These are phyloP conservation scores for Tyto alba DNA, from an alignment of 2,113 vertebrate species.

Conservation along the genomic window DNA sequence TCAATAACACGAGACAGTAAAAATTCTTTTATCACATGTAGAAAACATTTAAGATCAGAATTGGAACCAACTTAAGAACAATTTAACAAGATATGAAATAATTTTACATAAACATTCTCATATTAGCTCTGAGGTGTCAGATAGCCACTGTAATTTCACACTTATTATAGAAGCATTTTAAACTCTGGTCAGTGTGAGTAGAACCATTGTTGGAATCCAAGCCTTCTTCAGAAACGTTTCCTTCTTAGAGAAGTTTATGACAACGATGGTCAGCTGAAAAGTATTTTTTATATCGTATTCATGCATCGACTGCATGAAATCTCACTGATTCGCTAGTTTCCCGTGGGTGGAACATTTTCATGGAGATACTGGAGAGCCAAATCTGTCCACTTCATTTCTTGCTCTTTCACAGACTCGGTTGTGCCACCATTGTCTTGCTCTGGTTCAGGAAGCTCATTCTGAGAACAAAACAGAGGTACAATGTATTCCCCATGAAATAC, in stretches of 20 bases:
- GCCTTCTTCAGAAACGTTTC: background rate
- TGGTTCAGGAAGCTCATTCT: slow-evolving; percentile 96
- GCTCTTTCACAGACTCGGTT: slow-evolving; percentile 95
- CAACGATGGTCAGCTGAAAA: background rate
- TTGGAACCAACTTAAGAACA: background rate
- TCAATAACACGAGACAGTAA: background rate
- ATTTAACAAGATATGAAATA: background rate
- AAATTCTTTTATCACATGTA: background rate
- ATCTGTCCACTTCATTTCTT: slow-evolving; percentile 99
- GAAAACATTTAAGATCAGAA: slow-evolving; percentile 1
- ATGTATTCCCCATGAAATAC: background rate
- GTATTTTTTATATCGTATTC: background rate
- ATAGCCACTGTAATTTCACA: background rate
- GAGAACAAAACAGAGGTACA: slow-evolving; percentile 19
- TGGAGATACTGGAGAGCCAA: slow-evolving; percentile 92
- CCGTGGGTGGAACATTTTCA: slow-evolving; percentile 86
- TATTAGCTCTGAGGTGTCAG: background rate
- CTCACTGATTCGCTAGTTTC: slow-evolving; percentile 65
- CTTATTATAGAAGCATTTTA: background rate
- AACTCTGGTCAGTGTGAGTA: background rate
- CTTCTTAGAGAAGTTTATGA: background rate
- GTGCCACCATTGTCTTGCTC: slow-evolving; percentile 98
- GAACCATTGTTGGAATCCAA: background rate
- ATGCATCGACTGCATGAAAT: background rate
- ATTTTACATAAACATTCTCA: background rate